Evolutionary conservation across 2,113 vertebrate genomes (phyloP).

Genomic region (Phalacrocorax carbo): DNA sequence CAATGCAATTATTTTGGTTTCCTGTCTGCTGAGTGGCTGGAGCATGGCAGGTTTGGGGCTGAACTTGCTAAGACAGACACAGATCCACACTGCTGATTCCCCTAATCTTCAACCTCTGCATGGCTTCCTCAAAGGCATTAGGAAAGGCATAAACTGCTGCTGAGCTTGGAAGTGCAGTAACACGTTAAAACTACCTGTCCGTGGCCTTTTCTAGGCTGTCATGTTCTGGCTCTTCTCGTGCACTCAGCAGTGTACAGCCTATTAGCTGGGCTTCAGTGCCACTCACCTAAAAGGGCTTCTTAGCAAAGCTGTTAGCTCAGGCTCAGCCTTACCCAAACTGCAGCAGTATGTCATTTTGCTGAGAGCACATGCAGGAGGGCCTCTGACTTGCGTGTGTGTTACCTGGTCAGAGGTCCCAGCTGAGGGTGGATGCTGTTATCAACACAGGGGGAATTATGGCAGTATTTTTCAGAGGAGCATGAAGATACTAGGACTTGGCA

Average conservation of each 20-base stretch:
- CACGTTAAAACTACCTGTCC: neutral
- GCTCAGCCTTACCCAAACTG: neutral
- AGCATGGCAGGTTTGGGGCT: neutral
- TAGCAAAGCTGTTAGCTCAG: neutral
- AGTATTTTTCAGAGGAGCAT: neutral
- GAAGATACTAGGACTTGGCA: neutral
- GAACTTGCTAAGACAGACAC: neutral
- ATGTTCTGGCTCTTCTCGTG: neutral
- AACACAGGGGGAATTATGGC: neutral
- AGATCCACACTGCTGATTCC: neutral
- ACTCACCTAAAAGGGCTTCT: neutral
- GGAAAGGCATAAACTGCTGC: neutral
- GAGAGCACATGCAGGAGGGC: neutral
- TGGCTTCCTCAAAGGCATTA: neutral
- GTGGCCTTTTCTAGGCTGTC: neutral
- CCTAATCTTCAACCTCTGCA: accelerated
- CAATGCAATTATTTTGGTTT: neutral
- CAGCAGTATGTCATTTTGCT: accelerated
- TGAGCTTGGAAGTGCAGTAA: neutral
- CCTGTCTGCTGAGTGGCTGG: neutral
- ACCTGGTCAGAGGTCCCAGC: neutral
- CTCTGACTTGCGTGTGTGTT: neutral
- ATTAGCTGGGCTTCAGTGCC: neutral
- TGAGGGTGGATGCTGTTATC: neutral
- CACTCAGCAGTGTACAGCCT: neutral